Evolutionary conservation across 2,797 vertebrate genomes (phyloP), one percentile per base, ranked within the genome.

Genomic region (Dromococcyx pavoninus): DNA sequence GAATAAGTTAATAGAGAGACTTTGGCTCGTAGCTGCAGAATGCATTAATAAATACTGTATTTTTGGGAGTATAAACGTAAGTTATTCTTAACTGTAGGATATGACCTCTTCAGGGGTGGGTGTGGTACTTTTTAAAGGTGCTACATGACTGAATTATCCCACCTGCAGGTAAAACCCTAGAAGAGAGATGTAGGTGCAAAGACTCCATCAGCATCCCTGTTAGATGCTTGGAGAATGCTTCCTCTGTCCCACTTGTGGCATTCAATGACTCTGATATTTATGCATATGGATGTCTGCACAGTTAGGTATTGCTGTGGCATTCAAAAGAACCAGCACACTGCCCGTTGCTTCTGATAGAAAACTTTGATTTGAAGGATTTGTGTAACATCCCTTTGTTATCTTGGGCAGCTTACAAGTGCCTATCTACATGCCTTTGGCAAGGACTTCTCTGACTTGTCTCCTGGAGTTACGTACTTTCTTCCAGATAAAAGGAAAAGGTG

Each of bases 31-130:
- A 39, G 23, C 21, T 83, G 27, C 41, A 91, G 67, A 93, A 58
- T 35, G 4, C 8, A 37, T 82, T 93, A 79, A 73, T 67, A 92
- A 85, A 48, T 71, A n/a, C n/a, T 46, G 4, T 54, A 23, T 8
- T 50, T 58, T 11, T 1, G 24, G 35, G 19, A 14, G 10, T 37
- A 25, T 12, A 41, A 96, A 80, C 14, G 15, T 62, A 66, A 44
- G 8, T 2, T 79, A 41, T 64, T 76, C 57, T 16, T 21, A n/a
- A 62, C 17, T 48, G 44, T 53, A 61, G 32, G 28, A 48, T 60
- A 53, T 67, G 48, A 50, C 53, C 33, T 86, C 64, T 77, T 50
- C 0, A 1, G 46, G 43, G 9, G 10, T 0, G 0, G 30, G 12
- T 24, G 35, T 37, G 53, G 23, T 53, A 62, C 30, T 60, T 89